Base-by-base conservation (phyloP, 1,140 invertebrate genomes). In the Dendroctonus ponderosae region DNA sequence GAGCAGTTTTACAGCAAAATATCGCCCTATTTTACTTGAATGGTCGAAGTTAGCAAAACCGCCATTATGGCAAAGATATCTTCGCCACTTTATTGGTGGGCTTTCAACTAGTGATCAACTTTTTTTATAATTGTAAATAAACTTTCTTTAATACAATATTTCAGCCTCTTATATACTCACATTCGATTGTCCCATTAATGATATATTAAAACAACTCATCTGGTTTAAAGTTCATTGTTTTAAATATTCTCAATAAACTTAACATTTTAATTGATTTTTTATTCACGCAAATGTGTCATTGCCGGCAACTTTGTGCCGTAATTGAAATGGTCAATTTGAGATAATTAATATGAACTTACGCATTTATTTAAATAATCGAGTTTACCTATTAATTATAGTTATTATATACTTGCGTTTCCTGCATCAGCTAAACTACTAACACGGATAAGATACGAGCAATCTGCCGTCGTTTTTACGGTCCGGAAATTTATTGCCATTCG, bases 341-440 rank as follows among this genome's bases (percentile, higher is more conserved):
- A n/a, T 37, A 26, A 9, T 61, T 50, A 61, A n/a, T 37, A 8
- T 50, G 12, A 39, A 54, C 50, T 39, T 63, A 52, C 42, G 38
- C 50, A 54, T 54, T 63, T 63, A 63, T 46, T 44, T 54, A 63
- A 63, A 63, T 63, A 63, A 63, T 63, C 46, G 39, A 49, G 14
- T 60, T 38, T 54, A 54, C 12, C 42, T 44, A 63, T 62, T 62
- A 63, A 63, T 54, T 63, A 63, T 54, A 53, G 51, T 63, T 54
- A 63, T 63, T 63, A 63, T 8, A 42, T 63, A 11, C 39, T 63
- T 14, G 39, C 39, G 39, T 62, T 62, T 62, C 59, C 59, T 62
- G 59, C 49, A 58, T 51, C 50, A 63, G 61, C 41, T 63, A 54
- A 52, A 52, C 51, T 53, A 54, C 61, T 54, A 54, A 63, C 49